These are phyloP conservation scores for Phoeniculus purpureus DNA, from an alignment of 2,797 vertebrate genomes.

Conservation along the genomic window DNA sequence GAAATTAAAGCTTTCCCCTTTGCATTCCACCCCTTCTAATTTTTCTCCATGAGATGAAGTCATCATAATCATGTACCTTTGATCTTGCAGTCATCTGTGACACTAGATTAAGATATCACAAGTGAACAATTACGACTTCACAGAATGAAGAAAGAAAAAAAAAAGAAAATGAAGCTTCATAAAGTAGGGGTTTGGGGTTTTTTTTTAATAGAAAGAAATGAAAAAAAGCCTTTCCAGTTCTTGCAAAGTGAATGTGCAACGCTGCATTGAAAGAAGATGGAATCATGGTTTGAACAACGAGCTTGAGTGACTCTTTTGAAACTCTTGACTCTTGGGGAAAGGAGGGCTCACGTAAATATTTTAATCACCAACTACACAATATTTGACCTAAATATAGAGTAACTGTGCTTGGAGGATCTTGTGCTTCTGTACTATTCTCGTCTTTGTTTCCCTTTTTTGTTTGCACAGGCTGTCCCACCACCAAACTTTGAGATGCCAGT, in stretches of 20 bases:
- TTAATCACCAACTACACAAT: constrained; percentile 36
- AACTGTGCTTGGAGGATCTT: constrained; percentile 26
- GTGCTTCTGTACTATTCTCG: constrained; percentile 33
- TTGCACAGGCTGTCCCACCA: constrained; percentile 90
- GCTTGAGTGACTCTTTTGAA: neutral
- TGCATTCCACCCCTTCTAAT: constrained; percentile 53
- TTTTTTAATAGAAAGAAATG: constrained; percentile 52
- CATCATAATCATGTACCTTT: constrained; percentile 61
- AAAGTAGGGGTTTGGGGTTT: constrained; percentile 12
- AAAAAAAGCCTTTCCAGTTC: neutral
- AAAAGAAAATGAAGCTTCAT: constrained; percentile 58
- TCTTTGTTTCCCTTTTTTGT: constrained; percentile 47
- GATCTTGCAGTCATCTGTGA: constrained; percentile 67
- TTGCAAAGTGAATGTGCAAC: constrained; percentile 19
- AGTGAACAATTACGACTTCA: constrained; percentile 68
- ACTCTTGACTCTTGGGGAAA: neutral
- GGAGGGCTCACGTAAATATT: neutral
- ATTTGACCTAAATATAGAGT: constrained; percentile 45
- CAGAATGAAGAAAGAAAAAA: constrained; percentile 43
- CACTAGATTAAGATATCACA: constrained; percentile 64
- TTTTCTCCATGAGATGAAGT: constrained; percentile 59
- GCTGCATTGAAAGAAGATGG: constrained; percentile 34
- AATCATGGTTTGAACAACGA: constrained; percentile 22
- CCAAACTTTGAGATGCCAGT: constrained; percentile 99
- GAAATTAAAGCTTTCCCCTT: constrained; percentile 49